phyloP scores from a whole-genome alignment of 2,797 vertebrate species.

The Scarus forsteni region DNA sequence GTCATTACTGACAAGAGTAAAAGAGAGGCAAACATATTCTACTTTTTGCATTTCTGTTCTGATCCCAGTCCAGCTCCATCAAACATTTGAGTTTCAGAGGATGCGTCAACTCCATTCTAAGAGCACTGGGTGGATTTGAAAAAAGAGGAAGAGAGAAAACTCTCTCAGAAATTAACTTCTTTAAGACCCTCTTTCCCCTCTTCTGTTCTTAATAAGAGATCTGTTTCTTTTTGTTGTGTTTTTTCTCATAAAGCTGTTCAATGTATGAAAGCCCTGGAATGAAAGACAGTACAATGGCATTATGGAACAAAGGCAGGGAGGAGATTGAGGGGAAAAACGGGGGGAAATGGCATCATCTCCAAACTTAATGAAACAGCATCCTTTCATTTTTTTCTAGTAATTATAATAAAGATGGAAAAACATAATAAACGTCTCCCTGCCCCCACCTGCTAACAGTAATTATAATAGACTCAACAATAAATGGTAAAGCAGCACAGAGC shows the following conservation, averaged over 20 bases:
- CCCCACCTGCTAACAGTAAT: constrained; percentile 99
- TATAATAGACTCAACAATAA: constrained; percentile 99
- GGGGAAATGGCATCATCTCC: constrained; percentile 88
- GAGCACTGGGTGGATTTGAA: constrained; percentile 70
- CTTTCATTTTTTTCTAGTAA: constrained; percentile 99
- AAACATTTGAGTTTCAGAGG: constrained; percentile 79
- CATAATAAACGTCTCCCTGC: constrained; percentile 99
- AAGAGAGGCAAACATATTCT: constrained; percentile 81
- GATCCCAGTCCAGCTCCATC: constrained; percentile 84
- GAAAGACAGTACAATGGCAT: constrained; percentile 84
- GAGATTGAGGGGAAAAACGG: constrained; percentile 83
- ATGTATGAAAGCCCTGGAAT: constrained; percentile 84
- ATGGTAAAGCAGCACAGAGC: constrained; percentile 99
- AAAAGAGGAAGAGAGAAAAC: constrained; percentile 48
- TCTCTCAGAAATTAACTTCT: constrained; percentile 81
- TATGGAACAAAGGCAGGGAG: constrained; percentile 84
- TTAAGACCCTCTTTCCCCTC: constrained; percentile 80
- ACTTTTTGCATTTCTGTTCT: constrained; percentile 82
- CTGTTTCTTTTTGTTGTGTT: constrained; percentile 80
- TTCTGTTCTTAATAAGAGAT: constrained; percentile 82
- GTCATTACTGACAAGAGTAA: constrained; percentile 80
- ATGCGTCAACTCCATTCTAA: constrained; percentile 74
- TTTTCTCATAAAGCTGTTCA: constrained; percentile 79
- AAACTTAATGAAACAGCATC: constrained; percentile 99
- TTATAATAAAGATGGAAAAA: constrained; percentile 99